Evolutionary conservation across 2,113 vertebrate species (phyloP), one percentile per base, ranked within the genome.

Genomic region (Brienomyrus brachyistius): DNA sequence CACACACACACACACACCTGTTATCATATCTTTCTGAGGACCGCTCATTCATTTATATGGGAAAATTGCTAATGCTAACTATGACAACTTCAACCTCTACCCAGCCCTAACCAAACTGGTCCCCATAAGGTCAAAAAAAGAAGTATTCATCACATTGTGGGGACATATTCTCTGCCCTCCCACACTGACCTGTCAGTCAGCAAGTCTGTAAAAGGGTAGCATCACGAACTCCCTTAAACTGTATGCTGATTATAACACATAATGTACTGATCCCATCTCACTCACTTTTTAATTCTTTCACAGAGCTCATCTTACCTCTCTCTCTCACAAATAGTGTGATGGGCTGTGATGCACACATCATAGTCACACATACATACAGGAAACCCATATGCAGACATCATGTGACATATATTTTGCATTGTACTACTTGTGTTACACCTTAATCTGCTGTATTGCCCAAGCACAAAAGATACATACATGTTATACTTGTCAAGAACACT

Each of bases 211-310:
- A 56, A 43, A 45, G 8, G 86, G 51, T 23, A 87, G 52, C 27
- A 59, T 40, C 27, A 15, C 11, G 19, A 31, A 40, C 74, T 70
- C 52, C 47, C 51, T 45, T 66, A 88, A 88, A 45, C 43, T 21
- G 54, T 45, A 47, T 21, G 59, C 13, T 21, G 86, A 62, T 88
- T 62, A 59, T 11, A 59, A 85, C 54, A 88, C 54, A 1, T 23
- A 10, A 7, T 88, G 86, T 88, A 59, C 88, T 31, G 45, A 88
- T 88, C 27, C 47, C 66, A n/a, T 50, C 88, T n/a, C 47, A 77
- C 88, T 77, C 62, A 23, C 21, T 31, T 31, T 74, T 21, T 77
- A 50, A 77, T 51, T 47, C 27, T 52, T 27, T 11, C 5, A 13
- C 51, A 80, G 77, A 21, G 27, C 15, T 86, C 47, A 50, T 27